phyloP scores from a whole-genome alignment of 2,113 vertebrate genomes.

The Orthonyx spaldingii region DNA sequence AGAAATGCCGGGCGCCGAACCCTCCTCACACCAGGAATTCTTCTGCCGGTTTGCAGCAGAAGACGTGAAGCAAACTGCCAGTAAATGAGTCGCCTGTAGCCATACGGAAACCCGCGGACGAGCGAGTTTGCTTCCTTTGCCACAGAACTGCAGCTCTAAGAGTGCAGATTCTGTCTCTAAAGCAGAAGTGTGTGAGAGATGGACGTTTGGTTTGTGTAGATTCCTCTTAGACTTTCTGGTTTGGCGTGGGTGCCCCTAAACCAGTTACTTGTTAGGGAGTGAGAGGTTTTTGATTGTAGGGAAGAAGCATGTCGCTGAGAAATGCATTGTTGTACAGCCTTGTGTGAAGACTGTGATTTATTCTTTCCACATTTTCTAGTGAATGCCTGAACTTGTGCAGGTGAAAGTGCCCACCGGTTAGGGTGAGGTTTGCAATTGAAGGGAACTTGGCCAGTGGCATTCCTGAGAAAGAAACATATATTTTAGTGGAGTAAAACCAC shows the following conservation, averaged over 20 bases:
- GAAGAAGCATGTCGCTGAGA: fast-evolving
- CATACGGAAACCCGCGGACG: neutral
- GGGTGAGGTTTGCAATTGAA: neutral
- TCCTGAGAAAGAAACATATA: neutral
- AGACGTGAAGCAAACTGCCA: neutral
- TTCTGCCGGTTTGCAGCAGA: neutral
- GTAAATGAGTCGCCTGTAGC: neutral
- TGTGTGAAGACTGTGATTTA: neutral
- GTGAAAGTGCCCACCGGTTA: neutral
- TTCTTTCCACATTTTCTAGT: fast-evolving
- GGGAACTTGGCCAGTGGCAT: neutral
- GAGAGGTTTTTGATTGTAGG: neutral
- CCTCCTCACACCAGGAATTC: neutral
- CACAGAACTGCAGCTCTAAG: neutral
- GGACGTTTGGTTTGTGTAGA: neutral
- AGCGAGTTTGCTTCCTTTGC: neutral
- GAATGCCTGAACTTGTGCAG: neutral
- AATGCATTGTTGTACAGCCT: fast-evolving
- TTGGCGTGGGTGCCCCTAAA: neutral
- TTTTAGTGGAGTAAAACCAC: neutral
- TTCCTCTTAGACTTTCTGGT: neutral
- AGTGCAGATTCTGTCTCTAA: neutral
- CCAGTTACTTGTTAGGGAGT: neutral
- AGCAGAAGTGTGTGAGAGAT: neutral
- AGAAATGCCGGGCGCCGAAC: neutral